These are phyloP conservation scores for Malurus elegans DNA, from an alignment of 2,113 vertebrate genomes.

Conservation along the genomic window DNA sequence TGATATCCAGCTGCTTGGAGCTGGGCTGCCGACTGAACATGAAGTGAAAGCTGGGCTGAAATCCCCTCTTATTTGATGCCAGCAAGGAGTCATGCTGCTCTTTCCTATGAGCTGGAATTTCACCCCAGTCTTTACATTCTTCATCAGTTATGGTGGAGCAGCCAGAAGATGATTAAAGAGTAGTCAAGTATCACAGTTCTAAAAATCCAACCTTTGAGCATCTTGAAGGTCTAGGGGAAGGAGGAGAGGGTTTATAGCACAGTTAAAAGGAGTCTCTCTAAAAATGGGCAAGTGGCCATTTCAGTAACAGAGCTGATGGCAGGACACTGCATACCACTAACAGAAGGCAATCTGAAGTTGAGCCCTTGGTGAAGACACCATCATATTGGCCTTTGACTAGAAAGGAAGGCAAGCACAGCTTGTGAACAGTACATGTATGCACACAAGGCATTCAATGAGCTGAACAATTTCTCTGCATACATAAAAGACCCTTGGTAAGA, in stretches of 20 bases:
- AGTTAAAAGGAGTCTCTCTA: neutral
- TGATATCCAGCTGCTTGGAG: neutral
- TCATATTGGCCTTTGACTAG: neutral
- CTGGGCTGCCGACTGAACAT: neutral
- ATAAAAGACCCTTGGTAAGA: neutral
- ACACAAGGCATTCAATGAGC: neutral
- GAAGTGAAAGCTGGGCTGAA: neutral
- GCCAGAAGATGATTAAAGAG: neutral
- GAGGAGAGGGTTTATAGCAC: neutral
- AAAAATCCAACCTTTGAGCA: neutral
- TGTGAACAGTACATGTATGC: neutral
- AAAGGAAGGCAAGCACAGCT: neutral
- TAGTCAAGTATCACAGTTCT: neutral
- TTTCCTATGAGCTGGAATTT: constrained; percentile 1
- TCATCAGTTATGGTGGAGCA: neutral
- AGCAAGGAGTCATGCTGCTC: neutral
- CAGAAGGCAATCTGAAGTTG: neutral
- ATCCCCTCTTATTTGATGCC: neutral
- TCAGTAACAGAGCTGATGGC: neutral
- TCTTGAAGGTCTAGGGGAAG: neutral
- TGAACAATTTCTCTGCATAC: neutral
- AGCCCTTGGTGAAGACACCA: neutral
- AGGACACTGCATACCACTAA: neutral
- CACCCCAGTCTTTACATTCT: constrained; percentile 40
- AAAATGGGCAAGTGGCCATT: neutral